phyloP scores from a whole-genome alignment of 2,888 invertebrate genomes.

The Diogma glabrata region DNA sequence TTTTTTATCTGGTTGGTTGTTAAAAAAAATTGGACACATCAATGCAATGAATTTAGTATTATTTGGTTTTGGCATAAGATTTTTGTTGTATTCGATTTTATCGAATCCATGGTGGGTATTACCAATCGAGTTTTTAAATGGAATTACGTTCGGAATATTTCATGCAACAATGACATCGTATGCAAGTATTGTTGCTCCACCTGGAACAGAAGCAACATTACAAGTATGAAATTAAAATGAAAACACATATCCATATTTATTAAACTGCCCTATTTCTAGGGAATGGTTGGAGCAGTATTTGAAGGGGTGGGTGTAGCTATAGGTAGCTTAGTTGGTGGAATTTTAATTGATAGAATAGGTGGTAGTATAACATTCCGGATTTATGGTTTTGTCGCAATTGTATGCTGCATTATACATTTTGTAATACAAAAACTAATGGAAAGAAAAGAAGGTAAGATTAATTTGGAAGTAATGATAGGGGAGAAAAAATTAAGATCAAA shows the following conservation, averaged over 20 bases:
- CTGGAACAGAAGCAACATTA: constrained; percentile 76
- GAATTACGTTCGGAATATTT: constrained; percentile 78
- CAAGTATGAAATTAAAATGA: constrained; percentile 44
- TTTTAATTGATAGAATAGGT: constrained; percentile 49
- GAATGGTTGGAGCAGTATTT: constrained; percentile 74
- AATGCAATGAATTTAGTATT: constrained; percentile 75
- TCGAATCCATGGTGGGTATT: constrained; percentile 73
- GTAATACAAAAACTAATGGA: constrained; percentile 38
- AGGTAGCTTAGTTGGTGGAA: constrained; percentile 69
- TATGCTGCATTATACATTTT: constrained; percentile 47
- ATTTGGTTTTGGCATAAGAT: constrained; percentile 66
- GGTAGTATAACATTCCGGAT: constrained; percentile 57
- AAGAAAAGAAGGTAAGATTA: constrained; percentile 3
- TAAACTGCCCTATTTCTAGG: too few relatives aligned
- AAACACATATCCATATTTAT: too few relatives aligned
- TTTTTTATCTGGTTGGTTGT: constrained; percentile 64
- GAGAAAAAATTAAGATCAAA: too few relatives aligned
- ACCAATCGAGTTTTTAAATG: constrained; percentile 76
- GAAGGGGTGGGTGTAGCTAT: constrained; percentile 75
- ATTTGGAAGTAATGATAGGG: too few relatives aligned
- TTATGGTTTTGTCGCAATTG: constrained; percentile 57
- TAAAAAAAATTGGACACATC: constrained; percentile 68
- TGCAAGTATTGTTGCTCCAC: constrained; percentile 69
- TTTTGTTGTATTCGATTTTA: constrained; percentile 68
- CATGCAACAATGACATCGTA: constrained; percentile 84